A percentile compares a stretch with the other conserved stretches of the same genome.
These are phyloP conservation scores for Cheirogaleus major DNA, from an alignment of 2,797 vertebrate species.

Conservation along the genomic window DNA sequence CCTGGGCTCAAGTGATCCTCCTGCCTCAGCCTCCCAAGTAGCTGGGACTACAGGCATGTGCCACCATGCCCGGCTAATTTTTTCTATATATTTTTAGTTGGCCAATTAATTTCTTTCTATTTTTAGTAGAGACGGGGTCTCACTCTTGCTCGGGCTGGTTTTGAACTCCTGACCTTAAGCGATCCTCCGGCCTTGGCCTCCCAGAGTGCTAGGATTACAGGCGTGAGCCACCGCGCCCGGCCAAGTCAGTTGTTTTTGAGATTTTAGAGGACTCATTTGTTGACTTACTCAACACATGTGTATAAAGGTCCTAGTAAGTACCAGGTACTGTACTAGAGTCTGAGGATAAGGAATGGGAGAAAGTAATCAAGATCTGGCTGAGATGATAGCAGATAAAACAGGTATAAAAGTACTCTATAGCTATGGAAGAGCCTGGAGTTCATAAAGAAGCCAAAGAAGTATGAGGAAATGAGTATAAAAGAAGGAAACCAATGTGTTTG, in stretches of 20 bases:
- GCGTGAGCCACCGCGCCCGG: no score
- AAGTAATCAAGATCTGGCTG: not conserved
- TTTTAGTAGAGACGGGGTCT: no score
- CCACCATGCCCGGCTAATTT: no score
- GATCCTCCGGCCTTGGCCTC: no score
- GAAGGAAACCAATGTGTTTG: not conserved
- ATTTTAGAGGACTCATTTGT: conserved; percentile 2
- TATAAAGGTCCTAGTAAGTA: not conserved
- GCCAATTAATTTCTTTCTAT: no score
- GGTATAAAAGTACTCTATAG: not conserved
- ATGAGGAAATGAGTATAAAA: not conserved
- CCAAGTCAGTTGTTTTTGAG: not conserved
- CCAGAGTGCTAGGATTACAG: no score
- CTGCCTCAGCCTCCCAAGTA: no score
- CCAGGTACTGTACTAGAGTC: not conserved
- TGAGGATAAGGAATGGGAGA: not conserved
- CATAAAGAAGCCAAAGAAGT: not conserved
- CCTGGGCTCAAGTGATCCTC: no score
- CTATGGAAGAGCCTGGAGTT: not conserved
- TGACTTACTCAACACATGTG: conserved; percentile 27
- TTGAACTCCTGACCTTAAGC: no score
- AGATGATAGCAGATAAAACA: not conserved
- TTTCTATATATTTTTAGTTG: no score
- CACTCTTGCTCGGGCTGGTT: no score
- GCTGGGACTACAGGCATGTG: no score